Base-by-base conservation (phyloP, 2,113 vertebrate species). In the Melierax canorus region DNA sequence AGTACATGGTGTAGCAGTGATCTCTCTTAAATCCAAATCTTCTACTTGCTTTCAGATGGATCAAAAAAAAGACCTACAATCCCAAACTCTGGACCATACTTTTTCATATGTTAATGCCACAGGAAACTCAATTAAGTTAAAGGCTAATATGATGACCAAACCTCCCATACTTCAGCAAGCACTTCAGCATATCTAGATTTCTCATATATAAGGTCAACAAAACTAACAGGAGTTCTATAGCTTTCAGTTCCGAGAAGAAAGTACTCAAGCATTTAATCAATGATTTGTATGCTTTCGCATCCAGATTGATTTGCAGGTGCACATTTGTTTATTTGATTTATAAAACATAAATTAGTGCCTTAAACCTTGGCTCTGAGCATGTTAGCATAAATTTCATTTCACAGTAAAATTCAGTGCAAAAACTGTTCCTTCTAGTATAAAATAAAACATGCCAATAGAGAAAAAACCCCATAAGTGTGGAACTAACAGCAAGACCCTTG, bases 301-400 rank as follows among this genome's bases (percentile, higher is more conserved):
- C 32, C 75, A 91, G 51, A 32, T 74, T 74, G 46, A 92, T 86
- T 94, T 86, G 45, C 51, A 84, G 41, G 50, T 75, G 30, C 64
- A 85, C 38, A 53, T 74, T 92, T 74, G 77, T 41, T 91, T 91
- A 71, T 89, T 82, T 78, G 80, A 92, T 81, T 78, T 78, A 75
- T 85, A 85, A 76, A 83, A 82, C 10, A 48, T 41, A 84, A 94
- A 80, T 86, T 50, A 74, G 21, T 45, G 46, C 55, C 30, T 55
- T 73, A 94, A 91, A 82, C 41, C 48, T 89, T 75, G 53, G 60
- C 66, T 92, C 68, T 39, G 34, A 72, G 27, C 27, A 82, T 27
- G 27, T 43, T 36, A 62, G 36, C 32, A 92, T 18, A 85, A 60
- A 94, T 82, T 63, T 43, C 30, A 74, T 84, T 94, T 81, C 79